These are phyloP conservation scores for Procavia capensis DNA, from an alignment of 2,113 vertebrate species.

Conservation along the genomic window DNA sequence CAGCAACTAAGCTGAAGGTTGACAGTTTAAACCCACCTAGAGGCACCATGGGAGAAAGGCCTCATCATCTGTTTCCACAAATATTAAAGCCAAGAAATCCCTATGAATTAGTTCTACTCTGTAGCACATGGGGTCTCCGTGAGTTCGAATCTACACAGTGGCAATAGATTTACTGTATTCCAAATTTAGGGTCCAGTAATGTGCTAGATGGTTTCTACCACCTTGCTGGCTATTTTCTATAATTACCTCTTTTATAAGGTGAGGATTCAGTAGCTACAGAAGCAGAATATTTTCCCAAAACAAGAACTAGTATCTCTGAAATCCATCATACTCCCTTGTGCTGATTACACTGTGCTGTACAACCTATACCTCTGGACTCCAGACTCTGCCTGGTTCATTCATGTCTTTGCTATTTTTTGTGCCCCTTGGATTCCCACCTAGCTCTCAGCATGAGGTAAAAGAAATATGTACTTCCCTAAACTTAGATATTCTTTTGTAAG, in stretches of 20 bases:
- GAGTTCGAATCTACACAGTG: too few relatives aligned
- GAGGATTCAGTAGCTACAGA: not conserved
- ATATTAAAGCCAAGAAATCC: too few relatives aligned
- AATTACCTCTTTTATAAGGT: not conserved
- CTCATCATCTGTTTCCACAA: too few relatives aligned
- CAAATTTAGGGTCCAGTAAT: not conserved
- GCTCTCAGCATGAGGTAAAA: not conserved
- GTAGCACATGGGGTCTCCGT: too few relatives aligned
- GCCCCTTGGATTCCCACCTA: not conserved
- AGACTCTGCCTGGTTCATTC: not conserved
- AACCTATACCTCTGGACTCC: not conserved
- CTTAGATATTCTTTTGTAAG: not conserved
- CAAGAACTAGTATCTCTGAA: not conserved
- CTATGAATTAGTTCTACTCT: too few relatives aligned
- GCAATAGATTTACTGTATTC: too few relatives aligned
- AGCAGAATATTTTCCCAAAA: not conserved
- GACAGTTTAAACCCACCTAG: too few relatives aligned
- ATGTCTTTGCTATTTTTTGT: not conserved
- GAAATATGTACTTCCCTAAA: not conserved
- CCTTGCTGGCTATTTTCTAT: not conserved
- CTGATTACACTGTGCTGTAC: not conserved
- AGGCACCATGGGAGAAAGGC: too few relatives aligned
- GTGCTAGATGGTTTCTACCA: not conserved
- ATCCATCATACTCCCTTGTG: not conserved
- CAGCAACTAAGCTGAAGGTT: too few relatives aligned